Conservation (phyloP, 2,113 vertebrate genomes). For the Dendropsophus ebraccatus region DNA sequence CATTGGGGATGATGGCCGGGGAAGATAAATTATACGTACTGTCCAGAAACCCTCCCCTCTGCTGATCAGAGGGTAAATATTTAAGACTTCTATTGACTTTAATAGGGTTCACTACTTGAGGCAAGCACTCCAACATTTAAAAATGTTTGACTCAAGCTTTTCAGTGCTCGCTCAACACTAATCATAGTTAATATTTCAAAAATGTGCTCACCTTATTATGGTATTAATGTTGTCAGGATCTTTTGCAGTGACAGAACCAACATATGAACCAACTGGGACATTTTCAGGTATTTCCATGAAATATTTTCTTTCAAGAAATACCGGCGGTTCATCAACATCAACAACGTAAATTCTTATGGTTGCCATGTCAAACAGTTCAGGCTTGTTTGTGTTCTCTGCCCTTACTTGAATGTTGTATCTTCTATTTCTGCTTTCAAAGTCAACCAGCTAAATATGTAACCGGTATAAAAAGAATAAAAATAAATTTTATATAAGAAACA, state of each 20-base stretch:
- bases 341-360: conserved; percentile 83
- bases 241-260: conserved; percentile 80
- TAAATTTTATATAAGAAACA: background rate
- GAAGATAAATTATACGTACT: too few relatives aligned
- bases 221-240: conserved; percentile 80
- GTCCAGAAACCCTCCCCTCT: too few relatives aligned
- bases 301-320: conserved; percentile 75
- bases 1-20: too few relatives aligned
- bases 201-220: conserved; percentile 77
- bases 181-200: too few relatives aligned
- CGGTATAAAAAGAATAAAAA: background rate
- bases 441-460: conserved; percentile 74
- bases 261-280: conserved; percentile 66
- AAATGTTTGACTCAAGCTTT: too few relatives aligned
- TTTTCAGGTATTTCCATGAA: conserved; percentile 84
- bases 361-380: conserved; percentile 78
- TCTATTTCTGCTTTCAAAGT: conserved; percentile 84
- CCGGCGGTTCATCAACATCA: conserved; percentile 90
- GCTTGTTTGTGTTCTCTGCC: conserved; percentile 75
- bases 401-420: conserved; percentile 79
- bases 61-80: too few relatives aligned
- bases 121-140: too few relatives aligned
- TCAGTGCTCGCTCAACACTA: too few relatives aligned
- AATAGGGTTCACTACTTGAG: too few relatives aligned
- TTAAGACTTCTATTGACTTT: too few relatives aligned